Percentiles rank a stretch among this genome's conserved stretches.
Conservation (phyloP, 2,888 invertebrate species). For the Leptarthrus brevirostris region DNA sequence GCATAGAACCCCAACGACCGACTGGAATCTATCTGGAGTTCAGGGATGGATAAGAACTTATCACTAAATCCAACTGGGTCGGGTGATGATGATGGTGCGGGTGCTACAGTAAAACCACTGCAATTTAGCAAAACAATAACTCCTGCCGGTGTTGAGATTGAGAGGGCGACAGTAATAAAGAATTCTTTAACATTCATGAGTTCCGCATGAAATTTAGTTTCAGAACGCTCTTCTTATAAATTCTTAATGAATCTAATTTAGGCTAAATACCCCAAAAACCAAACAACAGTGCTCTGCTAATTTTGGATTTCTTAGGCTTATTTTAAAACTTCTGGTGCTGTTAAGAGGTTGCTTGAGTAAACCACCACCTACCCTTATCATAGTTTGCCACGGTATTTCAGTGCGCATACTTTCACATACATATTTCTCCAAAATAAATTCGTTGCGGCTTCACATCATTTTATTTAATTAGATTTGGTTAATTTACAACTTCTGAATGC, state of each 20-base stretch:
- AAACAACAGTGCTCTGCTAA: conserved; percentile 9
- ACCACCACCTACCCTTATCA: too few species aligned
- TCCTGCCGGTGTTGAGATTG: background rate
- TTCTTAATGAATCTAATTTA: conserved; percentile 41
- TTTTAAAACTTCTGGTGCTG: conserved; percentile 5
- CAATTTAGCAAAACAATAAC: conserved; percentile 20
- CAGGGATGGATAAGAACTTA: background rate
- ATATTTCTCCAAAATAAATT: conserved; percentile 17
- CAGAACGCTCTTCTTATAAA: conserved; percentile 9
- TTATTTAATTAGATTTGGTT: conserved; percentile 50
- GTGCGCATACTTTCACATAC: background rate
- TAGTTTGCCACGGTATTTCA: too few species aligned
- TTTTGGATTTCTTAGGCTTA: conserved; percentile 27
- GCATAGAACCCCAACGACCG: conserved; percentile 6
- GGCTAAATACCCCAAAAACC: conserved; percentile 32
- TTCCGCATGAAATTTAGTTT: conserved; percentile 14
- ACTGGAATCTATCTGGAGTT: background rate
- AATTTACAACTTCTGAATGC: conserved; percentile 47
- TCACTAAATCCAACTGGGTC: conserved; percentile 7
- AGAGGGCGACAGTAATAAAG: conserved; percentile 17
- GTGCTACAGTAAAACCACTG: conserved; percentile 8
- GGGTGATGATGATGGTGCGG: background rate
- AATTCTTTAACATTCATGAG: conserved; percentile 35
- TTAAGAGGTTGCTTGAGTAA: background rate
- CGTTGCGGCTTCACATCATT: conserved; percentile 43